Evolutionary conservation across 2,888 invertebrate genomes (phyloP).

Genomic region (Oegoconia quadripuncta): DNA sequence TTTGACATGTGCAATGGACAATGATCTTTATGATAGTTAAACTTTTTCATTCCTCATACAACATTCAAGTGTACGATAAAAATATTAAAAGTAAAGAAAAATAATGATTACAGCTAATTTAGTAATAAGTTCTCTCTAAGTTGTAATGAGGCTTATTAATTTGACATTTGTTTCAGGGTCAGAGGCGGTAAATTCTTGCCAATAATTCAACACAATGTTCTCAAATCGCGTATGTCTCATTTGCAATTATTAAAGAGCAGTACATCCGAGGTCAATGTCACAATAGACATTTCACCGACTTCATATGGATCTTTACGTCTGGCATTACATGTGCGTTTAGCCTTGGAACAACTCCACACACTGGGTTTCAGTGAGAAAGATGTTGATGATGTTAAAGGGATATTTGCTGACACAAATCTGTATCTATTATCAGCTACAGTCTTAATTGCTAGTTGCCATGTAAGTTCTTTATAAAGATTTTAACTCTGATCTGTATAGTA

Average conservation of each 20-base stretch:
- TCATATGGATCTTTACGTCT: conserved; percentile 89
- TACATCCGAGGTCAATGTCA: conserved; percentile 81
- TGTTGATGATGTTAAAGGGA: conserved; percentile 96
- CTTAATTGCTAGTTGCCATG: conserved; percentile 94
- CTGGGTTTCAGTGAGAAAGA: conserved; percentile 96
- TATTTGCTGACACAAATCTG: conserved; percentile 97
- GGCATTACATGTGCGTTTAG: conserved; percentile 86
- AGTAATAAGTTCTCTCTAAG: no score
- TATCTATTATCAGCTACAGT: conserved; percentile 94
- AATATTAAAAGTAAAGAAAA: no score
- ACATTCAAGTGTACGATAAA: no score
- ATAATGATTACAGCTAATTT: no score
- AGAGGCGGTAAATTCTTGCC: conserved; percentile 86
- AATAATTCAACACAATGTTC: conserved; percentile 88
- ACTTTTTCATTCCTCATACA: no score
- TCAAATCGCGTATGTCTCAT: conserved; percentile 89
- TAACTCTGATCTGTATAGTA: no score
- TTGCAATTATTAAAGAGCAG: conserved; percentile 82
- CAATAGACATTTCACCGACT: conserved; percentile 85
- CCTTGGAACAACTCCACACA: conserved; percentile 83
- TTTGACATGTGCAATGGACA: no score
- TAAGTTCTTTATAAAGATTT: conserved; percentile 74
- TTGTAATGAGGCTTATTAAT: no score
- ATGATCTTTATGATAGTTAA: no score
- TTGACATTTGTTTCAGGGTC: conserved; percentile 76